Evolutionary conservation across 2,888 invertebrate genomes (phyloP).

Genomic region (Parnassius smintheus): DNA sequence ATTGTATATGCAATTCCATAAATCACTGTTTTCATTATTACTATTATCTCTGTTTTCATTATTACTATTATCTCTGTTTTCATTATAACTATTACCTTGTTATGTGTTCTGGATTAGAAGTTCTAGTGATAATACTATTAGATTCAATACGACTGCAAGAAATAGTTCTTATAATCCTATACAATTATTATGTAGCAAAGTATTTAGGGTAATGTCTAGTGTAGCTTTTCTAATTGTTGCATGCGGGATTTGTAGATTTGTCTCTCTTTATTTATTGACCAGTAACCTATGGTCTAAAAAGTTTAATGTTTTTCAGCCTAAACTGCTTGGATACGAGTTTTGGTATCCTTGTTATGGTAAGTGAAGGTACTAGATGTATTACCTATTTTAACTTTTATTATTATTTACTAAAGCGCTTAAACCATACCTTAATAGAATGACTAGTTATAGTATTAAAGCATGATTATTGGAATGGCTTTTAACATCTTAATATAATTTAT

Average conservation of each 20-base stretch:
- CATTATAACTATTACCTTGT: no score
- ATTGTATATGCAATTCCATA: slow-evolving; percentile 19
- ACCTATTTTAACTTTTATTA: slow-evolving; percentile 50
- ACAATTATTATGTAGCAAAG: slow-evolving; percentile 14
- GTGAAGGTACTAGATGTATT: slow-evolving; percentile 69
- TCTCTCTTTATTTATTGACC: slow-evolving; percentile 34
- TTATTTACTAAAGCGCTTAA: slow-evolving; percentile 45
- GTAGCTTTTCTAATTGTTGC: slow-evolving; percentile 30
- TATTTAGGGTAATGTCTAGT: slow-evolving; percentile 14
- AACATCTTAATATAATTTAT: slow-evolving; percentile 12
- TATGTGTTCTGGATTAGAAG: no score
- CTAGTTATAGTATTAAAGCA: slow-evolving; percentile 23
- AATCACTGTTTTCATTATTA: slow-evolving; percentile 23
- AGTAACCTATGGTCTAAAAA: slow-evolving; percentile 56
- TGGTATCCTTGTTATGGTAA: slow-evolving; percentile 75
- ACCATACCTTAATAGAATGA: slow-evolving; percentile 29
- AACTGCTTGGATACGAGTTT: slow-evolving; percentile 75
- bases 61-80: slow-evolving; percentile 15
- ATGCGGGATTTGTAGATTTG: slow-evolving; percentile 36
- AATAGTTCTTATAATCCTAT: slow-evolving; percentile 7
- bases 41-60: slow-evolving; percentile 25
- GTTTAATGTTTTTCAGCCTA: slow-evolving; percentile 78
- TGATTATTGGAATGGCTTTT: slow-evolving; percentile 24
- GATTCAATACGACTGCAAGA: neutral
- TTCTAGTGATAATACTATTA: no score